These are phyloP conservation scores for Drosophila albomicans DNA, from an alignment of 1,140 invertebrate species.

Conservation along the genomic window DNA sequence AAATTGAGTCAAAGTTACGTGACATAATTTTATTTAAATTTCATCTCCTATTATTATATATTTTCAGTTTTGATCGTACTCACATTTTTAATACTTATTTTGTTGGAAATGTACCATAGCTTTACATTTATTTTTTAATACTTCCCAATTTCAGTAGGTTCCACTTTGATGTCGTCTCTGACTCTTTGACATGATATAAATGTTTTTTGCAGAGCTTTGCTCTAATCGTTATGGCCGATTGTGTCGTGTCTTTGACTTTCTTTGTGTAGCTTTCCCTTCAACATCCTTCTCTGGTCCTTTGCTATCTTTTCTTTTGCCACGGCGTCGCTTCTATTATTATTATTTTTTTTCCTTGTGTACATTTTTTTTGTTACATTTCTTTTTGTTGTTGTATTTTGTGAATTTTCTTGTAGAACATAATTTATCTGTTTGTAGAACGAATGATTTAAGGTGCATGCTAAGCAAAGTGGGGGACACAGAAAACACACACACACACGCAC, in stretches of 20 bases:
- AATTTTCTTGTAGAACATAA: conserved; percentile 73
- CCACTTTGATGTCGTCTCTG: too few species aligned
- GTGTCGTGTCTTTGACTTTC: conserved; percentile 19
- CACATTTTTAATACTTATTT: too few species aligned
- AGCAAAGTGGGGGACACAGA: conserved; percentile 22
- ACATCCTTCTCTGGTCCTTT: background rate
- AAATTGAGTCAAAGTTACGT: too few species aligned
- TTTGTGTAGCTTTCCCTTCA: conserved; percentile 1
- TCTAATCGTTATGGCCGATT: conserved; percentile 6
- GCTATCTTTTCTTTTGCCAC: conserved; percentile 13
- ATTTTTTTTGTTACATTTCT: conserved; percentile 6
- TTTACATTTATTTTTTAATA: too few species aligned
- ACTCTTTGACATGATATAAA: too few species aligned
- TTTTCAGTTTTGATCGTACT: too few species aligned
- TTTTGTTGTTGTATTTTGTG: conserved; percentile 22
- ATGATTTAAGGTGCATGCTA: conserved; percentile 73
- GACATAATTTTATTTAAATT: too few species aligned
- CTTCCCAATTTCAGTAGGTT: too few species aligned
- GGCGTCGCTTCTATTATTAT: conserved; percentile 26
- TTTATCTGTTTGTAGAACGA: conserved; percentile 80
- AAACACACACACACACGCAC: background rate
- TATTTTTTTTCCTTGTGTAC: conserved; percentile 9
- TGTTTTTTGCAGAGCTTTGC: background rate
- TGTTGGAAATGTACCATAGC: too few species aligned
- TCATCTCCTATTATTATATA: too few species aligned